Evolutionary conservation across 1,140 invertebrate genomes (phyloP).

Genomic region (Zophobas atratus): DNA sequence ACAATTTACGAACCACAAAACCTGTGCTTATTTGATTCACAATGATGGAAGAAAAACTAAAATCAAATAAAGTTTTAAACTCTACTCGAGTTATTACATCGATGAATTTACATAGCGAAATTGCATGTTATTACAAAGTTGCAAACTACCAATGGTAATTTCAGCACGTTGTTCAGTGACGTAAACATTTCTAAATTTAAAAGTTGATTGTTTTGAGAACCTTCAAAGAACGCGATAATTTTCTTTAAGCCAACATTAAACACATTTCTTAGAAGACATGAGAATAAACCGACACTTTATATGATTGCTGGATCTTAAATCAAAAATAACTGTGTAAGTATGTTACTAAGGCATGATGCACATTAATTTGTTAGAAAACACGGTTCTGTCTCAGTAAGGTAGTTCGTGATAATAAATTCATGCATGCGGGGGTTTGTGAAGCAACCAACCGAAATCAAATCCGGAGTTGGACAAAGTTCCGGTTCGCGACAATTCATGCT

Average conservation of each 20-base stretch:
- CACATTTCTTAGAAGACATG: neutral
- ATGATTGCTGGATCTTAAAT: neutral
- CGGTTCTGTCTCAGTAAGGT: neutral
- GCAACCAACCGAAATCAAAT: conserved; percentile 30
- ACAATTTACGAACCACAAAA: no score
- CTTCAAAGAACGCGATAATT: conserved; percentile 15
- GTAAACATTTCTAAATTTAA: conserved; percentile 28
- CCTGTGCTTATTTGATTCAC: no score
- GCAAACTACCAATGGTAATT: no score
- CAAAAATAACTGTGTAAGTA: neutral
- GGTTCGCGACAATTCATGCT: conserved; percentile 21
- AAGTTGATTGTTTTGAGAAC: conserved; percentile 31
- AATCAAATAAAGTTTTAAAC: no score
- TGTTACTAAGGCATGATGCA: no score
- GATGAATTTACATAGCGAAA: no score
- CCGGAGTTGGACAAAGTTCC: conserved; percentile 22
- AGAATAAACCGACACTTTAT: neutral
- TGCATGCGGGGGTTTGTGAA: conserved; percentile 1
- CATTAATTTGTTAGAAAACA: no score
- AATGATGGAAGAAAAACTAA: no score
- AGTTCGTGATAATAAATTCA: conserved; percentile 11
- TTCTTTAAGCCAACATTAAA: conserved; percentile 23
- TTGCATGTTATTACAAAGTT: neutral
- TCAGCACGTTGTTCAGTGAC: neutral
- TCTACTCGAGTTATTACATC: no score